Percentiles rank a stretch among this genome's conserved stretches.
Conservation (phyloP, 1,140 invertebrate species). For the Phenacoccus solenopsis region DNA sequence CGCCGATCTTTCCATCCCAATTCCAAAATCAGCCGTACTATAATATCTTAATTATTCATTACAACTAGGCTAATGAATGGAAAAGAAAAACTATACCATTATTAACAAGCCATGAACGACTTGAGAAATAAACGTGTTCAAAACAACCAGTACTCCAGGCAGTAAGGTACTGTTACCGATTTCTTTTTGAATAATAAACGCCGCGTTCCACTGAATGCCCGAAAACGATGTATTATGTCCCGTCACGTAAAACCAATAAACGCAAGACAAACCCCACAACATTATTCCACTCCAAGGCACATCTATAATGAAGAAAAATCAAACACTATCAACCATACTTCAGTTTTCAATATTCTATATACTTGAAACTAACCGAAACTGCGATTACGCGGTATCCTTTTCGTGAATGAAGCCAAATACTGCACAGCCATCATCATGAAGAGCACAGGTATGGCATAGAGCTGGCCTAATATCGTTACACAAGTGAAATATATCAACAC, state of each 20-base stretch:
- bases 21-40: too few relatives aligned
- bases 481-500: conserved; percentile 46
- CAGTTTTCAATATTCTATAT: too few relatives aligned
- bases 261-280: conserved; percentile 58
- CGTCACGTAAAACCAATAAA: conserved; percentile 78
- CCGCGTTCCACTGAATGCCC: conserved; percentile 80
- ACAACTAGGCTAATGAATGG: too few relatives aligned
- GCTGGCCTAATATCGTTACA: conserved; percentile 49
- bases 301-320: too few relatives aligned
- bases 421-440: conserved; percentile 37
- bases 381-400: background rate
- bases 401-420: background rate
- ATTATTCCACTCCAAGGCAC: conserved; percentile 43
- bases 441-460: conserved; percentile 42
- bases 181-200: conserved; percentile 56
- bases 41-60: too few relatives aligned
- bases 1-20: too few relatives aligned
- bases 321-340: too few relatives aligned
- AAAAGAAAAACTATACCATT: background rate
- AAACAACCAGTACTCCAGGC: conserved; percentile 26
- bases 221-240: conserved; percentile 85
- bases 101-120: conserved; percentile 38
- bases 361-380: too few relatives aligned
- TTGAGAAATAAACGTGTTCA: conserved; percentile 57
- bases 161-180: conserved; percentile 24